phyloP scores from a whole-genome alignment of 2,113 vertebrate genomes.

The Ptyas mucosa region DNA sequence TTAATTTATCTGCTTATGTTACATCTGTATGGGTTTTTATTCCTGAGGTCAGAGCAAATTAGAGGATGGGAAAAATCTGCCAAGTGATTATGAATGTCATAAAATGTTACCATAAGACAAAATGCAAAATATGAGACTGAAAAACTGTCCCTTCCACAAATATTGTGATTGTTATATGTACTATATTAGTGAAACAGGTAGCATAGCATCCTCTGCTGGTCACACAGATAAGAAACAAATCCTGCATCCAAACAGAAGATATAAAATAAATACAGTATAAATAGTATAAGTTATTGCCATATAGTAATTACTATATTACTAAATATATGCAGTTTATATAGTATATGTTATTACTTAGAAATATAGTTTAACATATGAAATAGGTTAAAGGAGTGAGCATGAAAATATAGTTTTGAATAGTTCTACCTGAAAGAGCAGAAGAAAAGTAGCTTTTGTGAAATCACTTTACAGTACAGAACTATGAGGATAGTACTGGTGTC shows the following conservation, averaged over 20 bases:
- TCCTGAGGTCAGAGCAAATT: rapidly evolving
- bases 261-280: not conserved
- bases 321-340: not conserved
- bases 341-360: not conserved
- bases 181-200: conserved; percentile 26
- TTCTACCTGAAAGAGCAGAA: not conserved
- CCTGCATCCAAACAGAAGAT: not conserved
- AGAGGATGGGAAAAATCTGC: not conserved
- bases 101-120: rapidly evolving
- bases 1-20: rapidly evolving
- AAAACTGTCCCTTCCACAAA: rapidly evolving
- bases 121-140: not conserved
- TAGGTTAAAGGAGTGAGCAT: not conserved
- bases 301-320: too few relatives aligned
- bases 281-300: not conserved
- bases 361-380: not conserved
- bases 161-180: rapidly evolving
- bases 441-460: not conserved
- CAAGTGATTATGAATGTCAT: not conserved
- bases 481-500: not conserved
- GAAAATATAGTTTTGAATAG: not conserved
- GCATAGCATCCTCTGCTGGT: conserved; percentile 59
- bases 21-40: not conserved
- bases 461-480: not conserved
- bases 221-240: not conserved